Evolutionary conservation across 2,113 vertebrate genomes (phyloP).

Genomic region (Chascanopsetta lugubris): DNA sequence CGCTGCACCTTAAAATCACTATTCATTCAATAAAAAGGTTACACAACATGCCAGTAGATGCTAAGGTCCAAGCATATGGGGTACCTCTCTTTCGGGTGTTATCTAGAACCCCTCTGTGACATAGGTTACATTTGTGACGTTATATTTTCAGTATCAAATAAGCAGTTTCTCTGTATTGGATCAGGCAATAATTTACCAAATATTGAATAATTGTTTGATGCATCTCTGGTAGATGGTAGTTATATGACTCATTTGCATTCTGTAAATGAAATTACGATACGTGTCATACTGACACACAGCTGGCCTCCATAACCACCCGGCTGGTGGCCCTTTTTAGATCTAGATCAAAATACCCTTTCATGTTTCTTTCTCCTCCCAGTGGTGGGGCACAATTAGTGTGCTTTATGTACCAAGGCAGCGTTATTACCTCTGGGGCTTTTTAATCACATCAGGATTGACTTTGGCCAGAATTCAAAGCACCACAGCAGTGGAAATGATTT

Average conservation of each 20-base stretch:
- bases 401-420: slow-evolving; percentile 53
- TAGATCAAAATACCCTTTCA: slow-evolving; percentile 65
- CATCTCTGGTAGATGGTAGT: neutral
- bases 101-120: neutral
- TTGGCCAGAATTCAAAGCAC: slow-evolving; percentile 67
- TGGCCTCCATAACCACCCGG: slow-evolving; percentile 37
- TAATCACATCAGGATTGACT: slow-evolving; percentile 70
- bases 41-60: neutral
- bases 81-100: too few relatives aligned
- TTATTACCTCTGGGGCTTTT: slow-evolving; percentile 46
- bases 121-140: neutral
- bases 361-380: slow-evolving; percentile 30
- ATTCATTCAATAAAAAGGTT: too few relatives aligned
- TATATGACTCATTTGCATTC: neutral
- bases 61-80: neutral
- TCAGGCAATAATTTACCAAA: slow-evolving; percentile 5
- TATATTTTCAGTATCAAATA: neutral
- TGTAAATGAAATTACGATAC: slow-evolving; percentile 31
- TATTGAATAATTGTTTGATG: neutral
- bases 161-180: slow-evolving; percentile 1
- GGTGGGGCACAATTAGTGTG: slow-evolving; percentile 57
- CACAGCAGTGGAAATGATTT: slow-evolving; percentile 52
- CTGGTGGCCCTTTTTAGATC: slow-evolving; percentile 58
- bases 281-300: slow-evolving; percentile 36
- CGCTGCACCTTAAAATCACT: too few relatives aligned